Evolutionary conservation across 35 echinoderm and acorn worm genomes (phyloP), one percentile per base, ranked within the genome.

Genomic region (Eucidaris tribuloides): DNA sequence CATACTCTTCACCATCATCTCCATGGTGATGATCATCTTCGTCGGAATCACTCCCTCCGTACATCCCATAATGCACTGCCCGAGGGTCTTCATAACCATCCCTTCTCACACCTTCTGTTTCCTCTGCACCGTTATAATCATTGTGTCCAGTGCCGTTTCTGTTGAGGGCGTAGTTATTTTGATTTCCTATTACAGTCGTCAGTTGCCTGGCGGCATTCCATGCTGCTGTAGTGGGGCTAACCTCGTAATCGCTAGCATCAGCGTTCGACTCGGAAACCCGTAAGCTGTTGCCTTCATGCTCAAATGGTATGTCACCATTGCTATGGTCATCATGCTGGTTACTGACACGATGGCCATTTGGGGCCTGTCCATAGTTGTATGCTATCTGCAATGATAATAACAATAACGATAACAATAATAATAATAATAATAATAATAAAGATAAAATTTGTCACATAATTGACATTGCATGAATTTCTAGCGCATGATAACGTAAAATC

Each of bases 251-350:
- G 20, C 7, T 40, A 20, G 48, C 9, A 52, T 40, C 43, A 18
- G 28, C 43, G 40, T 43, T 25, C 5, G 36, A 39, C 24, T 37
- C 66, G 22, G 66, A 39, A 42, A 72, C 43, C 66, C 24, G 33
- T 7, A 72, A n/a, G 36, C 65, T 54, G 79, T 62, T 81, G 65
- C 22, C 49, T 13, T 42, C 58, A 33, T 48, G 66, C 28, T 72
- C 66, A 40, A 72, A 72, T 3, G 28, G 40, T n/a, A n/a, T n/a
- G n/a, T n/a, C n/a, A n/a, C n/a, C n/a, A n/a, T n/a, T n/a, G n/a
- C n/a, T n/a, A n/a, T n/a, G n/a, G n/a, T n/a, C n/a, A n/a, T n/a
- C n/a, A n/a, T n/a, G n/a, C n/a, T n/a, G n/a, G n/a, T n/a, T n/a
- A n/a, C n/a, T n/a, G n/a, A n/a, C n/a, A n/a, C n/a, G n/a, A n/a